Evolutionary conservation across 2,888 invertebrate genomes (phyloP).

Genomic region (Agapostemon virescens): DNA sequence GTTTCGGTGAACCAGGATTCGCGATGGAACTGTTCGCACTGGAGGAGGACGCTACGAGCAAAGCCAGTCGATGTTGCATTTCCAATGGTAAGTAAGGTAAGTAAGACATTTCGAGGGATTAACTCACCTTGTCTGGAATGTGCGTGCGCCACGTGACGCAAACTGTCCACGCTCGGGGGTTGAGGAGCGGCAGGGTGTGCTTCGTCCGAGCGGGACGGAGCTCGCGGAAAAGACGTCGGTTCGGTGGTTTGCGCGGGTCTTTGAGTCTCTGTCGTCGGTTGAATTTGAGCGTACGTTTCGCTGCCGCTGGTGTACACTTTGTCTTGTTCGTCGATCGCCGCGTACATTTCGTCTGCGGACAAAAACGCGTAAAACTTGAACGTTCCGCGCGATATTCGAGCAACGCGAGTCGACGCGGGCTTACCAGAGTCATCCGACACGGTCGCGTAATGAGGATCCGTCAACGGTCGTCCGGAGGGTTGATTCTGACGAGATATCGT

Average conservation of each 20-base stretch:
- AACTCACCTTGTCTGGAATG: conserved; percentile 83
- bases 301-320: conserved; percentile 88
- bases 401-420: neutral
- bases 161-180: conserved; percentile 84
- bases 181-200: conserved; percentile 81
- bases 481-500: conserved; percentile 78
- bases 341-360: conserved; percentile 91
- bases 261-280: conserved; percentile 81
- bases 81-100: neutral
- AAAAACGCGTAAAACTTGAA: neutral
- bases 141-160: conserved; percentile 83
- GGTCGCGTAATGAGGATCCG: conserved; percentile 91
- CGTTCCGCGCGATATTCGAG: neutral
- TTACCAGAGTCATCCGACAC: conserved; percentile 94
- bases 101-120: too few relatives aligned
- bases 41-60: conserved; percentile 85
- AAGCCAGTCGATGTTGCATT: neutral
- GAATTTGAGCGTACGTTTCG: conserved; percentile 93
- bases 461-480: conserved; percentile 70
- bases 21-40: conserved; percentile 86
- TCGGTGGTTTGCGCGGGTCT: conserved; percentile 75
- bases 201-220: conserved; percentile 72
- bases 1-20: conserved; percentile 92
- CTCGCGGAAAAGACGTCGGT: conserved; percentile 74
- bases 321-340: conserved; percentile 90